Base-by-base conservation (phyloP, 2,888 invertebrate genomes). In the Mythimna impura region DNA sequence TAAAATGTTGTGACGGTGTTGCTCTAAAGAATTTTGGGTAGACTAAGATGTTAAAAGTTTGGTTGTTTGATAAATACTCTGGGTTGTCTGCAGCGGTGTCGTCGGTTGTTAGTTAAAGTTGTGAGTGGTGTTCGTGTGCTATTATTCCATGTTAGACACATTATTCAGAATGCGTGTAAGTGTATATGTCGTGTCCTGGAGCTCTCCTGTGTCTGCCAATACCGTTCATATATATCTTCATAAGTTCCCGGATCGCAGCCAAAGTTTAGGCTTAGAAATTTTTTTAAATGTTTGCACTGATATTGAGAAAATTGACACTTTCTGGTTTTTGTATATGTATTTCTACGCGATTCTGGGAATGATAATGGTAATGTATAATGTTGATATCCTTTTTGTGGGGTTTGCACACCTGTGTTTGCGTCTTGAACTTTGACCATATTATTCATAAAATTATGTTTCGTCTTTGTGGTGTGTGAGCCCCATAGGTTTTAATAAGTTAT, bases 121-220 rank as follows among this genome's bases (percentile, higher is more conserved):
- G 73, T 78, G 78, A 66, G 76, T 84, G 80, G 77, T 85, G 80
- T 75, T 78, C 17, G 80, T 54, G 81, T 81, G 83, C 62, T 82
- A 85, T 83, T 88, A 89, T 91, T 89, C 89, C 88, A 89, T 85
- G 84, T 84, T 83, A 82, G 79, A 76, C 75, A 70, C 83, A 64
- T 80, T 71, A 76, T 69, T 71, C 67, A 55, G 70, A 76, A 76
- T 77, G 83, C 76, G 68, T 76, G 70, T 80, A 82, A 66, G 75
- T 71, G 57, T 77, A 77, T 54, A 60, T 69, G 73, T 79, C 73
- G 76, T 82, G 66, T 58, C 71, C 84, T 89, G 88, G 86, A 85
- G 81, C 87, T 89, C 89, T 89, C 86, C 87, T 87, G 89, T 86
- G 85, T 76, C 47, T 74, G 74, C 71, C 80, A 65, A 74, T 69